Percentiles rank a stretch among this genome's conserved stretches.
Evolutionary conservation across 2,797 vertebrate species (phyloP).

Genomic region (Carduelis carduelis): DNA sequence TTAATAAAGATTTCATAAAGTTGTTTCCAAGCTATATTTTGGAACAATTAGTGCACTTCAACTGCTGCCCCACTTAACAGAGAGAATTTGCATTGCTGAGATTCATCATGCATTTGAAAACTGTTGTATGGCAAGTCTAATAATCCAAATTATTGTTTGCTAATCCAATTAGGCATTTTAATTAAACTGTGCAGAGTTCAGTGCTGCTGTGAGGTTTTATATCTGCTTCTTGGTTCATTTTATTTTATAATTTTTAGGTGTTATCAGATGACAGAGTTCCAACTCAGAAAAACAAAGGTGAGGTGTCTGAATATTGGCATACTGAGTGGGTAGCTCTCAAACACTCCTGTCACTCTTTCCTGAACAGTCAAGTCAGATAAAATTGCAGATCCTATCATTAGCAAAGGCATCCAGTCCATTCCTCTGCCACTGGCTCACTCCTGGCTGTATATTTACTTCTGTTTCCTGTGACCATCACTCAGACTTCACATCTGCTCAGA

Average conservation of each 20-base stretch:
- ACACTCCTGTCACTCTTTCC: not conserved
- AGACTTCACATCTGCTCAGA: not conserved
- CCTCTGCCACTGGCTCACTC: not conserved
- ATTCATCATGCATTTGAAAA: not conserved
- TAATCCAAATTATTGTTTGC: conserved; percentile 32
- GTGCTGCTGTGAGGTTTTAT: not conserved
- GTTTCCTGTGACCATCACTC: not conserved
- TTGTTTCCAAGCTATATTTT: not conserved
- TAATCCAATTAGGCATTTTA: conserved; percentile 34
- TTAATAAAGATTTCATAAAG: not conserved
- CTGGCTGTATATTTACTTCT: not conserved
- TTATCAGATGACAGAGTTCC: not conserved
- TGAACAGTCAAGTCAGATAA: not conserved
- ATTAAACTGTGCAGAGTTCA: conserved; percentile 24
- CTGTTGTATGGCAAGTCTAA: not conserved
- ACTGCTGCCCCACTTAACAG: not conserved
- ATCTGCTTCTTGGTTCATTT: not conserved
- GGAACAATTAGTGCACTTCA: not conserved
- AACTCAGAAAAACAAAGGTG: conserved; percentile 5
- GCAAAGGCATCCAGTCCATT: not conserved
- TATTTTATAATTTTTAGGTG: not conserved
- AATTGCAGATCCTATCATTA: not conserved
- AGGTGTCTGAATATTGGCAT: not conserved
- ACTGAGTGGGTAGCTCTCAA: not conserved
- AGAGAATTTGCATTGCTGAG: not conserved